A percentile compares a stretch with the other conserved stretches of the same genome.
Evolutionary conservation across 2,888 invertebrate species (phyloP).

Genomic region (Protophormia terraenovae): DNA sequence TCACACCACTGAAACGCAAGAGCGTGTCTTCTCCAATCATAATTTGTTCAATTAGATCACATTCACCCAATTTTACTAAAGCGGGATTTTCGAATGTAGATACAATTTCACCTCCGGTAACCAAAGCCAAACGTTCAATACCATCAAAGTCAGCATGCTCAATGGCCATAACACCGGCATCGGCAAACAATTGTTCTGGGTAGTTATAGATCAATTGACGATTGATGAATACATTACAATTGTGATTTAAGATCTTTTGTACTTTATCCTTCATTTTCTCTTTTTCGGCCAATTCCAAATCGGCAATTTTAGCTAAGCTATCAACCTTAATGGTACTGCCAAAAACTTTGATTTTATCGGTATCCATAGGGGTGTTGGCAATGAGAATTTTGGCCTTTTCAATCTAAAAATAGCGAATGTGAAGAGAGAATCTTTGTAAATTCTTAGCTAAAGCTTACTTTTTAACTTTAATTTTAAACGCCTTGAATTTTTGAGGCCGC

Average conservation of each 20-base stretch:
- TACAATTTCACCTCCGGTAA: conserved; percentile 98
- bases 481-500: too few relatives aligned
- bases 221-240: conserved; percentile 99
- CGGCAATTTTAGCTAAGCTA: conserved; percentile 97
- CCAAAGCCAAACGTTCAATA: conserved; percentile 97
- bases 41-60: conserved; percentile 95
- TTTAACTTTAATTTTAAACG: too few relatives aligned
- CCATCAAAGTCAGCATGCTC: conserved; percentile 99
- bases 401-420: conserved; percentile 82
- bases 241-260: conserved; percentile 95
- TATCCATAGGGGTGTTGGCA: conserved; percentile 99
- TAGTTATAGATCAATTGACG: conserved; percentile 99
- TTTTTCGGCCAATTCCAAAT: conserved; percentile 98
- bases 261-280: conserved; percentile 99
- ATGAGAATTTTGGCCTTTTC: conserved; percentile 98
- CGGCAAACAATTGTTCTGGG: conserved; percentile 99
- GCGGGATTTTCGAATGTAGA: conserved; percentile 98
- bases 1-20: conserved; percentile 96
- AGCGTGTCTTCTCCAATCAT: conserved; percentile 99
- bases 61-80: conserved; percentile 94
- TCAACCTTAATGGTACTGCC: conserved; percentile 97
- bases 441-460: too few relatives aligned
- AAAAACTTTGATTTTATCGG: conserved; percentile 99
- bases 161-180: conserved; percentile 99
- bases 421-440: too few relatives aligned